These are phyloP conservation scores for Tiliqua scincoides DNA, from an alignment of 2,113 vertebrate species.

Conservation along the genomic window DNA sequence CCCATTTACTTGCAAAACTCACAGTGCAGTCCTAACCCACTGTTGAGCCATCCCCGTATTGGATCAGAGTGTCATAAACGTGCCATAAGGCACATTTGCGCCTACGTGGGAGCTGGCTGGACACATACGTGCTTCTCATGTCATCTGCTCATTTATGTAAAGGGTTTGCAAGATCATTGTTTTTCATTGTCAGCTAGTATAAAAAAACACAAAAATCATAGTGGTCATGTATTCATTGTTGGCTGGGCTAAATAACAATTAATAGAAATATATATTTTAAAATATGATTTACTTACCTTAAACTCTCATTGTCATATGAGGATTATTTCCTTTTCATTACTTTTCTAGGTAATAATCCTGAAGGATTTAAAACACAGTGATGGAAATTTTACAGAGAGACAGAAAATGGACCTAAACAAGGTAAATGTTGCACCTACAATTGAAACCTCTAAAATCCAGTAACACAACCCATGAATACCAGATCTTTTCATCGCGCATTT, in stretches of 20 bases:
- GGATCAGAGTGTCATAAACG: too few species aligned
- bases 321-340: neutral
- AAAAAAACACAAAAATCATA: neutral
- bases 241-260: neutral
- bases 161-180: constrained; percentile 19
- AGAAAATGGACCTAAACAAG: constrained; percentile 93
- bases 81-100: too few species aligned
- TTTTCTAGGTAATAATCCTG: constrained; percentile 88
- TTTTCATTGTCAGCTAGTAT: neutral
- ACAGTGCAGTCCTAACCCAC: too few species aligned
- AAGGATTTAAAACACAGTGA: constrained; percentile 90
- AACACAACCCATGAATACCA: neutral
- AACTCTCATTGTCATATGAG: neutral
- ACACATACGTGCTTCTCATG: neutral
- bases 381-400: constrained; percentile 87
- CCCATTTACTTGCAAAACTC: neutral
- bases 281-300: constrained; percentile 6
- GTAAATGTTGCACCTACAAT: constrained; percentile 69
- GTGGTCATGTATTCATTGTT: neutral
- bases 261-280: constrained; percentile 7
- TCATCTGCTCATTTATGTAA: constrained; percentile 1
- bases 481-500: too few species aligned
- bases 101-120: too few species aligned
- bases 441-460: neutral
- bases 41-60: too few species aligned